Conservation (phyloP, 2,888 invertebrate genomes). For the Caenorhabditis sp. region DNA sequence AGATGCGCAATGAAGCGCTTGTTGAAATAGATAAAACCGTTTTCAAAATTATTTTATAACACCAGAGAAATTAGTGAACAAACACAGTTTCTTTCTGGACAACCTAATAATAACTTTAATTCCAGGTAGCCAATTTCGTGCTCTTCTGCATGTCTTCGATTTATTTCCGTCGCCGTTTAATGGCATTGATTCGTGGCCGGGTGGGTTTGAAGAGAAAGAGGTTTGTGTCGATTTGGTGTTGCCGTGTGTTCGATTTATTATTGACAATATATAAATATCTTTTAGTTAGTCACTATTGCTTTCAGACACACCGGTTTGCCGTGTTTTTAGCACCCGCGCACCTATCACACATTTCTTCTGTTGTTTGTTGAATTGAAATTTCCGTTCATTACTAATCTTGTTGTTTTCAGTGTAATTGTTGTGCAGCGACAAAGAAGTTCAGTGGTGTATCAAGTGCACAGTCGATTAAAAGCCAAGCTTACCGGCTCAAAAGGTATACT, state of each 20-base stretch:
- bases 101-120: background rate
- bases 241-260: too few species aligned
- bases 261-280: too few species aligned
- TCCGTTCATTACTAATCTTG: background rate
- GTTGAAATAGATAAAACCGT: too few species aligned
- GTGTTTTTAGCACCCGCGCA: constrained; percentile 6
- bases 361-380: constrained; percentile 4
- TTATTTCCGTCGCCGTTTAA: constrained; percentile 40
- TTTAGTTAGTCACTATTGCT: background rate
- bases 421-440: constrained; percentile 39
- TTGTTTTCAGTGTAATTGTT: constrained; percentile 30
- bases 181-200: constrained; percentile 25
- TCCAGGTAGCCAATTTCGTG: constrained; percentile 41
- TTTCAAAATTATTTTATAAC: too few species aligned
- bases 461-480: constrained; percentile 44
- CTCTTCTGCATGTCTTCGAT: constrained; percentile 47
- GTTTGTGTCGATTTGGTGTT: constrained; percentile 24
- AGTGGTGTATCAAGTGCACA: constrained; percentile 45
- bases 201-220: constrained; percentile 26
- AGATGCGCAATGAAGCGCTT: too few species aligned
- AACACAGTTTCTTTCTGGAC: too few species aligned
- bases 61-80: too few species aligned
- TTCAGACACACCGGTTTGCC: background rate
- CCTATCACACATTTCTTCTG: background rate
- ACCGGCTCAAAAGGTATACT: constrained; percentile 33